Base-by-base conservation (phyloP, 1,140 invertebrate genomes). In the Bombyx mandarina region DNA sequence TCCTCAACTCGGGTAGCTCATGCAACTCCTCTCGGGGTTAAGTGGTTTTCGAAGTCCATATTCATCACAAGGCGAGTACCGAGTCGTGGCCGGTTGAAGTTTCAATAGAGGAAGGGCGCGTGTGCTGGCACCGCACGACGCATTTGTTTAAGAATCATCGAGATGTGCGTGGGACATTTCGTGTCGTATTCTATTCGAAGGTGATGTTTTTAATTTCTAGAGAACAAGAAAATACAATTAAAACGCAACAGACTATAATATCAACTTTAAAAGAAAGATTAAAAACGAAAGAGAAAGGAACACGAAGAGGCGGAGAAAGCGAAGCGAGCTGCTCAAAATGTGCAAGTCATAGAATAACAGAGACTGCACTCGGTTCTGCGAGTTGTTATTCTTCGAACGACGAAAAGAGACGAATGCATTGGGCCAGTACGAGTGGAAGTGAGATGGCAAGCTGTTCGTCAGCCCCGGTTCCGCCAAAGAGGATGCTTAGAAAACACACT, bases 201-300 rank as follows among this genome's bases (percentile, higher is more conserved):
- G 4, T 4, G 1, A 50, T 6, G 12, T 50, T 50, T 12, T 8
- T 8, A 52, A n/a, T 54, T 45, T 44, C n/a, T 54, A 77, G 75
- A 22, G 71, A 79, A 46, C 75, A 75, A 71, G 69, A 73, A 52
- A 52, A 66, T 6, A 69, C 63, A 54, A 71, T 82, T 22, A 75
- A 74, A 58, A 59, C 66, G 48, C 75, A 74, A 54, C 67, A 79
- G 8, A 58, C 43, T 0, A 7, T 69, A 6, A 71, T 81, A 45
- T 54, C 53, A 6, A 48, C 54, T 7, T 50, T 78, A 0, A 67
- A 63, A 60, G 45, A 53, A 7, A 57, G 50, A 3, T 12, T 60
- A 10, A 52, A 61, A 45, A 5, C 26, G 43, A 61, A 12, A 54
- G 43, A 47, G 57, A 58, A 18, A 53, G 55, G 35, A 35, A 22